phyloP scores from a whole-genome alignment of 2,113 vertebrate genomes.

The Tricholaema leucomelas region DNA sequence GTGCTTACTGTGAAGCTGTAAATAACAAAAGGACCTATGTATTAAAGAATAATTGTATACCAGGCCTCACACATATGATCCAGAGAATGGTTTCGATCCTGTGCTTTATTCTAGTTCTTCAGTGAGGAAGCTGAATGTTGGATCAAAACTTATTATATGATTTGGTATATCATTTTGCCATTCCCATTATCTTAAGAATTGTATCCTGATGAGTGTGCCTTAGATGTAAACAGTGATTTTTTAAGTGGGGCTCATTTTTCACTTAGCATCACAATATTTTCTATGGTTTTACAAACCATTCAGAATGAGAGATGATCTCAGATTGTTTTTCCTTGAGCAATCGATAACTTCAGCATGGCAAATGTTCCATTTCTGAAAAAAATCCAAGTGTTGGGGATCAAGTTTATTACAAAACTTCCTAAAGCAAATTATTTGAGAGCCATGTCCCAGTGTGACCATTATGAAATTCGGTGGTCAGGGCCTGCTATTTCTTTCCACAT shows the following conservation, averaged over 20 bases:
- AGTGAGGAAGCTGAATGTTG: neutral
- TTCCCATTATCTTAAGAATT: neutral
- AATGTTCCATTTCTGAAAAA: neutral
- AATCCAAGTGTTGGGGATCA: neutral
- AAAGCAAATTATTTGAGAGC: neutral
- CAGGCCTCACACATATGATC: neutral
- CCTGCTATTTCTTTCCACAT: neutral
- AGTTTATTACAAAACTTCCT: neutral
- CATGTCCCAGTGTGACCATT: neutral
- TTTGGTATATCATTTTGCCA: neutral
- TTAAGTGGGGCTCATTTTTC: neutral
- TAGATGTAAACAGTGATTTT: neutral
- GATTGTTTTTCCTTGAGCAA: neutral
- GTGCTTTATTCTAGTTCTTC: neutral
- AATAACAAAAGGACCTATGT: neutral
- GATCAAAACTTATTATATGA: neutral
- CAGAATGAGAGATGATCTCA: neutral
- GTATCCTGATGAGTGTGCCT: neutral
- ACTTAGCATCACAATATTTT: neutral
- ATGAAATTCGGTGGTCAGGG: neutral
- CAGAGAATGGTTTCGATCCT: neutral
- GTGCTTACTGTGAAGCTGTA: neutral
- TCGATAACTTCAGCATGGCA: neutral
- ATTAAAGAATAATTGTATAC: neutral
- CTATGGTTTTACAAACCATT: neutral